A percentile compares a stretch with the other conserved stretches of the same genome.
phyloP scores from a whole-genome alignment of 2,113 vertebrate genomes.

The Struthidea cinerea region DNA sequence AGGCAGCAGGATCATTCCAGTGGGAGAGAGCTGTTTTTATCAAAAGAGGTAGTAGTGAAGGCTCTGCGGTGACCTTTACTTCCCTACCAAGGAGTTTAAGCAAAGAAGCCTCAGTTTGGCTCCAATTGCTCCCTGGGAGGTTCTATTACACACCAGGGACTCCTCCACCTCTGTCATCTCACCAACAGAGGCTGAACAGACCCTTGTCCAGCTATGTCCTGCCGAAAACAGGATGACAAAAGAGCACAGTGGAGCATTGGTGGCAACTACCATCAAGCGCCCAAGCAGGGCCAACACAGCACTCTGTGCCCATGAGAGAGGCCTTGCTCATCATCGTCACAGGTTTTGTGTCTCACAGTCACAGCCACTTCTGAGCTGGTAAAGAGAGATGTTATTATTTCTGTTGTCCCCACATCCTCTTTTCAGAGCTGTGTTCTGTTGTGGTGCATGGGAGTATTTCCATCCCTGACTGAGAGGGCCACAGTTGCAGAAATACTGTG shows the following conservation, averaged over 20 bases:
- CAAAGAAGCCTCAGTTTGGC: neutral
- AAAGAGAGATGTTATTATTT: neutral
- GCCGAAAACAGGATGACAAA: neutral
- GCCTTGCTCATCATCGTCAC: neutral
- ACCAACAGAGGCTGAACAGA: neutral
- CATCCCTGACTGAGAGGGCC: neutral
- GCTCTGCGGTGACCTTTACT: neutral
- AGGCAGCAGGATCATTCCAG: neutral
- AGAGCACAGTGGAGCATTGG: neutral
- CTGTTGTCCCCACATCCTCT: neutral
- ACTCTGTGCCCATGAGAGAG: accelerated
- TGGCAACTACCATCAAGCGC: neutral
- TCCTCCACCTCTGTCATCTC: neutral
- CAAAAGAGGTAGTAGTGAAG: neutral
- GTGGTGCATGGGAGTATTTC: neutral
- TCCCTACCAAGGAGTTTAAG: neutral
- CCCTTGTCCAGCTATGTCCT: neutral
- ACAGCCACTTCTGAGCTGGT: neutral
- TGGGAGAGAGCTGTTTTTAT: neutral
- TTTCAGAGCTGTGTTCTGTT: neutral
- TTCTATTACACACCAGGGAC: neutral
- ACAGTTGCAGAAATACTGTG: neutral
- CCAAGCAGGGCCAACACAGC: neutral
- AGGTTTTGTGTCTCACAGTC: neutral
- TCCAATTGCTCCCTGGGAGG: neutral